phyloP scores from a whole-genome alignment of 2,797 vertebrate species.

The Coranthus polyacanthus region DNA sequence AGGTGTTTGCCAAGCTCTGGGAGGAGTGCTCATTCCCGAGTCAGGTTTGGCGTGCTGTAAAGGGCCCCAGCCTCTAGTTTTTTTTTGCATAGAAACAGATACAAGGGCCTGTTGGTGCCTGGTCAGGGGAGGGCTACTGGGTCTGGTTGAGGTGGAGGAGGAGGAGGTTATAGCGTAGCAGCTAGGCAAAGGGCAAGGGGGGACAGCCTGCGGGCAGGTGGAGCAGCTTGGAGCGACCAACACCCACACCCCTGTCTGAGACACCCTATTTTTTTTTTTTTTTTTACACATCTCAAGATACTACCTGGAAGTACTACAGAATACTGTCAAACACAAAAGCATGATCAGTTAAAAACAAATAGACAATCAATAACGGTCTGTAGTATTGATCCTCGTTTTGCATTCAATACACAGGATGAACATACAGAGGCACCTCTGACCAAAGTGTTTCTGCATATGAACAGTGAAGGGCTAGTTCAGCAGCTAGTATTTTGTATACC shows the following conservation, averaged over 20 bases:
- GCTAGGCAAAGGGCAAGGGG: slow-evolving; percentile 76
- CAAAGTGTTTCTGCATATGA: slow-evolving; percentile 86
- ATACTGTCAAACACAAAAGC: slow-evolving; percentile 81
- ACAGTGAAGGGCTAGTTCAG: slow-evolving; percentile 83
- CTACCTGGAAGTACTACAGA: slow-evolving; percentile 83
- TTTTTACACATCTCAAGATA: slow-evolving; percentile 72
- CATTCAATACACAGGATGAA: slow-evolving; percentile 84
- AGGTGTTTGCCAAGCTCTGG: slow-evolving; percentile 58
- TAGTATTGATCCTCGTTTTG: slow-evolving; percentile 83
- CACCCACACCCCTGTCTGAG: slow-evolving; percentile 72
- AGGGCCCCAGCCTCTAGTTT: slow-evolving; percentile 76
- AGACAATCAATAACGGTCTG: slow-evolving; percentile 81
- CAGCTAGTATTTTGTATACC: slow-evolving; percentile 77
- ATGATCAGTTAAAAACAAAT: slow-evolving; percentile 75
- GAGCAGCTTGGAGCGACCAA: slow-evolving; percentile 81
- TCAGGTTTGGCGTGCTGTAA: slow-evolving; percentile 73
- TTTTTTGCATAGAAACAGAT: slow-evolving; percentile 89
- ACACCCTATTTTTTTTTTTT: slow-evolving; percentile 47
- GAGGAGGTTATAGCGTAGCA: slow-evolving; percentile 78
- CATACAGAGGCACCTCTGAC: slow-evolving; percentile 83
- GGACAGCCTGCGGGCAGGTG: slow-evolving; percentile 76
- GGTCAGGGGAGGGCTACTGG: slow-evolving; percentile 71
- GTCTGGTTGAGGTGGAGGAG: slow-evolving; percentile 63
- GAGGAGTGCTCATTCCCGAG: slow-evolving; percentile 66
- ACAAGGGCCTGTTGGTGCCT: slow-evolving; percentile 74